These are phyloP conservation scores for Heterotis niloticus DNA, from an alignment of 2,113 vertebrate genomes.

Conservation along the genomic window DNA sequence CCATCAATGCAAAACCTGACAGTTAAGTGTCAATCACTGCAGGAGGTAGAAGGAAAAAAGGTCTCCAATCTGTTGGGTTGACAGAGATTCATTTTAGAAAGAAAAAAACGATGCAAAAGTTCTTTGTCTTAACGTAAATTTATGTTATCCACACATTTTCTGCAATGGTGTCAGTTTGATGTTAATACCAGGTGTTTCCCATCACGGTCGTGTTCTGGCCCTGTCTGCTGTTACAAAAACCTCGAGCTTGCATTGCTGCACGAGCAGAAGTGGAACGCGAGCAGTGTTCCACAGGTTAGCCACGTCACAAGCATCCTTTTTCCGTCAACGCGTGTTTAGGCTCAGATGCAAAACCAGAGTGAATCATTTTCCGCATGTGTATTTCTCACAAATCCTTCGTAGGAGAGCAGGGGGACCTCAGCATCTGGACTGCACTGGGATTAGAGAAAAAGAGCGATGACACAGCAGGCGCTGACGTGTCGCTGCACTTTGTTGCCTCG, in stretches of 20 bases:
- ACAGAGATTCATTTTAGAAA: not conserved
- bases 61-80: not conserved
- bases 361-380: not conserved
- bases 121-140: not conserved
- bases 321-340: not conserved
- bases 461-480: too few relatives aligned
- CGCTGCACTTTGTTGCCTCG: not conserved
- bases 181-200: not conserved
- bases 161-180: not conserved
- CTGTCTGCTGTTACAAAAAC: conserved; percentile 9
- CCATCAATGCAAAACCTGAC: too few relatives aligned
- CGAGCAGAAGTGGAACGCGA: not conserved
- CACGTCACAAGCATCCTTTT: not conserved
- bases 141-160: too few relatives aligned
- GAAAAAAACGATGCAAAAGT: not conserved
- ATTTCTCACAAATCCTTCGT: not conserved
- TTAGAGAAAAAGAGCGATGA: not conserved
- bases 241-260: not conserved
- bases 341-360: conserved; percentile 1
- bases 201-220: not conserved
- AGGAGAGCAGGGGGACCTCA: not conserved
- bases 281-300: not conserved
- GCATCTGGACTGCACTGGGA: not conserved
- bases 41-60: not conserved
- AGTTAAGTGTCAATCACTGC: too few relatives aligned